These are phyloP conservation scores for Microtus montanus DNA, from an alignment of 2,113 vertebrate species.

Conservation along the genomic window DNA sequence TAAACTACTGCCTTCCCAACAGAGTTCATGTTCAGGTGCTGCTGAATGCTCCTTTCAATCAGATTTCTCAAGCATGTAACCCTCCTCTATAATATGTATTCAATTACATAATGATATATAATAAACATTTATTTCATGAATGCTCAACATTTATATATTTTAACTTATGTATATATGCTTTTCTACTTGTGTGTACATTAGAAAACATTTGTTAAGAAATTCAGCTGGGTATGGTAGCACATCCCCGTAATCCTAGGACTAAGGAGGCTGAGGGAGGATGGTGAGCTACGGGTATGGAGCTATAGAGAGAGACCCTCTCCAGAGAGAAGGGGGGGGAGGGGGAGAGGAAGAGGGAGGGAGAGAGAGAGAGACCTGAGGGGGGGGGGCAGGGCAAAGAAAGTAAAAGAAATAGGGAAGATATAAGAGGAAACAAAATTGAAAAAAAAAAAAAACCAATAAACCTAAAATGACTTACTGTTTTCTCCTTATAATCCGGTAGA, in stretches of 20 bases:
- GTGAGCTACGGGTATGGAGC: background rate
- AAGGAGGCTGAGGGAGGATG: background rate
- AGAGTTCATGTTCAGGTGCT: background rate
- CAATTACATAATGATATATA: background rate
- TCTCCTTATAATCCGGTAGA: background rate
- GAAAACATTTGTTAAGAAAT: slow-evolving; percentile 13
- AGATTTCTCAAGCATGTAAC: background rate
- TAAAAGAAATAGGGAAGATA: background rate
- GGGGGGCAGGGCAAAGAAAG: background rate
- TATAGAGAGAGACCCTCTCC: background rate
- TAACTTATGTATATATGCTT: background rate
- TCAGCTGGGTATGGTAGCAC: background rate
- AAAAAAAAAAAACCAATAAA: slow-evolving; percentile 15
- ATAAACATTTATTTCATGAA: background rate
- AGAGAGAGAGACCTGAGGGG: no score
- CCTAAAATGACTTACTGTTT: background rate
- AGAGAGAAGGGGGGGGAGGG: accelerated
- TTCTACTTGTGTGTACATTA: background rate
- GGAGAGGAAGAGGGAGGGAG: no score
- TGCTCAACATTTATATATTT: background rate
- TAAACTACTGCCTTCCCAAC: background rate
- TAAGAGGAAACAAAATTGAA: background rate
- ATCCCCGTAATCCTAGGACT: background rate
- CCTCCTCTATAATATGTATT: background rate
- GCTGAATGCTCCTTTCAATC: background rate